phyloP scores from a whole-genome alignment of 2,113 vertebrate genomes.

The Mobula birostris region DNA sequence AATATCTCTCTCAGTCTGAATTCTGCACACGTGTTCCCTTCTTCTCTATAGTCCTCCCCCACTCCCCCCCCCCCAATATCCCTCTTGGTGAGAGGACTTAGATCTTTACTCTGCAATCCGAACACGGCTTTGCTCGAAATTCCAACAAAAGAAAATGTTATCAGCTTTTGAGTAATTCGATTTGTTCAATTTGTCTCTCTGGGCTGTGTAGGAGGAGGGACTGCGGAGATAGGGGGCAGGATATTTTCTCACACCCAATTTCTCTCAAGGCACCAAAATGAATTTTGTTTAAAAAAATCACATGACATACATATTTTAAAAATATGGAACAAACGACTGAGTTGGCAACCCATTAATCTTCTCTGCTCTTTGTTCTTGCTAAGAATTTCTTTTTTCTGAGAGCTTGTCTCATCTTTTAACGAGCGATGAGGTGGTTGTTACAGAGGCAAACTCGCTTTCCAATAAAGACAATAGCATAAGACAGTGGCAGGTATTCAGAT shows the following conservation, averaged over 20 bases:
- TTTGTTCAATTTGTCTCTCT: not conserved
- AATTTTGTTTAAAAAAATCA: not conserved
- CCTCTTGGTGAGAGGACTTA: not conserved
- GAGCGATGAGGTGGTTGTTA: not conserved
- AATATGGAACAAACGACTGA: not conserved
- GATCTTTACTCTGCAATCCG: not conserved
- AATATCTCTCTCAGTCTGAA: constrained; percentile 85
- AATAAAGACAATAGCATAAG: not conserved
- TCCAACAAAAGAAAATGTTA: not conserved
- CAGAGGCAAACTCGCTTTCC: not conserved
- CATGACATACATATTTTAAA: not conserved
- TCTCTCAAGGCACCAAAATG: not conserved
- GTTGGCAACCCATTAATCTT: constrained; percentile 2
- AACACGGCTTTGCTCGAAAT: not conserved
- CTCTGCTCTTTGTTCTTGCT: not conserved
- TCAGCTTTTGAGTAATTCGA: not conserved
- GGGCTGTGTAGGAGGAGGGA: not conserved
- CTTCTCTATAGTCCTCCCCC: too few species aligned
- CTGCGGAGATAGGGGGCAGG: not conserved
- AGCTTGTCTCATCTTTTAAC: not conserved
- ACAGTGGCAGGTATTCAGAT: not conserved
- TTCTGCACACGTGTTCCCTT: constrained; percentile 64
- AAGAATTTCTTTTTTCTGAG: not conserved
- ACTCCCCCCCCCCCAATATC: not conserved
- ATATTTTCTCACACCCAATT: not conserved